These are phyloP conservation scores for Seriola dumerili DNA, from an alignment of 2,113 vertebrate species.

Conservation along the genomic window DNA sequence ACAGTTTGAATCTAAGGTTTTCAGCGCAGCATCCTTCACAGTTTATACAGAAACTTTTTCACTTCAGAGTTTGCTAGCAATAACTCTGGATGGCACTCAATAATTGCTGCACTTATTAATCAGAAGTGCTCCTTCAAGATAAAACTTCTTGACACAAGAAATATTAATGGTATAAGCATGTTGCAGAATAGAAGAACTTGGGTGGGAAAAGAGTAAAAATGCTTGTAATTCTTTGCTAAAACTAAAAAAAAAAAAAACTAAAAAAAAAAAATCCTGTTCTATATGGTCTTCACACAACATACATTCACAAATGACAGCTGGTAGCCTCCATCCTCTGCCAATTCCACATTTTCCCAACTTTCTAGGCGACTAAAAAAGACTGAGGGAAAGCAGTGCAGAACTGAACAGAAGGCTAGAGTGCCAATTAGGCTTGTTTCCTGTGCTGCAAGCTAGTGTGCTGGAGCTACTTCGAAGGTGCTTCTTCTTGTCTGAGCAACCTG, in stretches of 20 bases:
- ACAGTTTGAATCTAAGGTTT: background rate
- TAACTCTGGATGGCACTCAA: background rate
- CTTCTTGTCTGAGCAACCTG: conserved; percentile 58
- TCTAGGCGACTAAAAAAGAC: conserved; percentile 59
- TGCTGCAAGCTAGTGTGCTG: conserved; percentile 52
- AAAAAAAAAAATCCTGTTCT: background rate
- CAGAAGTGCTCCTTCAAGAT: background rate
- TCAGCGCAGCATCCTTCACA: background rate
- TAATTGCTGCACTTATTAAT: background rate
- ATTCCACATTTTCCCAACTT: conserved; percentile 59
- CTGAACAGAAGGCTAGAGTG: conserved; percentile 76
- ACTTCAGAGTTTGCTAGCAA: background rate
- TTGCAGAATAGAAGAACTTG: background rate
- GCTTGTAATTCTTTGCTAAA: background rate
- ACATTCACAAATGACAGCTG: conserved; percentile 65
- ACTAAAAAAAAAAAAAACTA: background rate
- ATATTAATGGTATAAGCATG: background rate
- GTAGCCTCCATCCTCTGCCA: conserved; percentile 60
- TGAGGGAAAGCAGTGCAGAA: conserved; percentile 62
- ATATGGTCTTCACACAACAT: conserved; percentile 28
- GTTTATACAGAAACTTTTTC: background rate
- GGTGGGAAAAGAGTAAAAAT: background rate
- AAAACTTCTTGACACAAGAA: background rate
- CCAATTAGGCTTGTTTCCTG: conserved; percentile 78
- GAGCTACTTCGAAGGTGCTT: conserved; percentile 63